Percentiles rank a stretch among this genome's conserved stretches.
Conservation (phyloP, 1,140 invertebrate species). For the Goniozus legneri region DNA sequence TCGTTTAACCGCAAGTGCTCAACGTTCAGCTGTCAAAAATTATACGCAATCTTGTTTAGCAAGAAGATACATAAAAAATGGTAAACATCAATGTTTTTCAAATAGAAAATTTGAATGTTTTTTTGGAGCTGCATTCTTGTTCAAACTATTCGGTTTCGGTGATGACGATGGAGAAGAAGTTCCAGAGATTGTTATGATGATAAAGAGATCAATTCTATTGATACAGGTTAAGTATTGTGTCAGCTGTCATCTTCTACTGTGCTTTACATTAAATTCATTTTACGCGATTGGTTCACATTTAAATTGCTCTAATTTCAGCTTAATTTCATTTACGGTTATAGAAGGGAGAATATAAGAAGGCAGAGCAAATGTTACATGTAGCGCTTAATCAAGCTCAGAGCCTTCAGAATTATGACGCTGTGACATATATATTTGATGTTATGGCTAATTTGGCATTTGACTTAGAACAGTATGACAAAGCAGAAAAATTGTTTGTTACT, state of each 20-base stretch:
- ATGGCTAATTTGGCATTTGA: constrained; percentile 88
- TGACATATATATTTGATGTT: constrained; percentile 85
- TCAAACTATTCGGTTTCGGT: constrained; percentile 42
- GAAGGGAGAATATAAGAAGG: constrained; percentile 72
- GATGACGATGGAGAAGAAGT: constrained; percentile 54
- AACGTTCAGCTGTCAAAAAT: too few relatives aligned
- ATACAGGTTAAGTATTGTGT: constrained; percentile 50
- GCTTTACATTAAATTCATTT: not conserved
- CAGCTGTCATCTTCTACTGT: too few relatives aligned
- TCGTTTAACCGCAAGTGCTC: too few relatives aligned
- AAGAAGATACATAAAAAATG: too few relatives aligned
- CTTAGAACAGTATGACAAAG: constrained; percentile 71
- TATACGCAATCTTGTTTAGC: too few relatives aligned
- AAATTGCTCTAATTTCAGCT: constrained; percentile 12
- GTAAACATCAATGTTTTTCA: too few relatives aligned
- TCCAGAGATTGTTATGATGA: constrained; percentile 66
- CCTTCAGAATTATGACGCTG: constrained; percentile 67
- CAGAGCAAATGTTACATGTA: constrained; percentile 79
- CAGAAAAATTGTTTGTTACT: constrained; percentile 77
- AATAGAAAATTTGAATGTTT: too few relatives aligned
- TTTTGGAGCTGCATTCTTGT: constrained; percentile 29
- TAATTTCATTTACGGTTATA: constrained; percentile 45
- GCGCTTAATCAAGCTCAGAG: constrained; percentile 81
- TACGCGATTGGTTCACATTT: not conserved
- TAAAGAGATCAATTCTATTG: constrained; percentile 70